phyloP scores from a whole-genome alignment of 2,888 invertebrate species.

The Diaprepes abbreviatus region DNA sequence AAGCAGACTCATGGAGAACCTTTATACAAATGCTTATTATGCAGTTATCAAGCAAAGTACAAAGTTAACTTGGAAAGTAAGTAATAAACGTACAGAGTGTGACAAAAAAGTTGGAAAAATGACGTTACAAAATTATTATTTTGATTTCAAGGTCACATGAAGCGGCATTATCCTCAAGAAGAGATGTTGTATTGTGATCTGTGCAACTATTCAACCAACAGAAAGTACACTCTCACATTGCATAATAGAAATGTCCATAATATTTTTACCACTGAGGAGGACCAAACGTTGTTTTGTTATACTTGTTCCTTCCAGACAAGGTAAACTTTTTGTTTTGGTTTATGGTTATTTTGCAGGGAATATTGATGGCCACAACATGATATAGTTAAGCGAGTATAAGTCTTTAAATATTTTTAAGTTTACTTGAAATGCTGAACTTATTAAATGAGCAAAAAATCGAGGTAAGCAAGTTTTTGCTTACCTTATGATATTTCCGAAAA shows the following conservation, averaged over 20 bases:
- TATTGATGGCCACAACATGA: no score
- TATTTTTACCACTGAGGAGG: neutral
- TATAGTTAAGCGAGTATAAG: no score
- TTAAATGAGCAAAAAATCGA: no score
- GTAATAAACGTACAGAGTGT: no score
- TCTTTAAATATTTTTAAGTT: no score
- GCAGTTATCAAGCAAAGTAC: neutral
- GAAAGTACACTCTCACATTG: neutral
- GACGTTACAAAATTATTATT: no score
- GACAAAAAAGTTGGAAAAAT: no score
- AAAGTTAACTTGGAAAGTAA: slow-evolving; percentile 8
- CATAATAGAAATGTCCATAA: neutral
- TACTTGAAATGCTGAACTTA: no score
- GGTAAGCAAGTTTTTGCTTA: no score
- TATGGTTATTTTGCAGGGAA: no score
- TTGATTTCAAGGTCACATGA: slow-evolving; percentile 1
- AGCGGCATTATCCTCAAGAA: neutral
- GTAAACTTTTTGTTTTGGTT: slow-evolving; percentile 1
- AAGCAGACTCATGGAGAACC: slow-evolving; percentile 1
- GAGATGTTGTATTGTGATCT: neutral
- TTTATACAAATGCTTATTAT: neutral
- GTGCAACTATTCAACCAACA: slow-evolving; percentile 1
- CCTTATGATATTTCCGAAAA: neutral
- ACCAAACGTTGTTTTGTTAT: neutral
- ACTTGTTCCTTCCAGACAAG: neutral